Evolutionary conservation across 2,797 vertebrate genomes (phyloP).

Genomic region (Gadopsis bispinosus): DNA sequence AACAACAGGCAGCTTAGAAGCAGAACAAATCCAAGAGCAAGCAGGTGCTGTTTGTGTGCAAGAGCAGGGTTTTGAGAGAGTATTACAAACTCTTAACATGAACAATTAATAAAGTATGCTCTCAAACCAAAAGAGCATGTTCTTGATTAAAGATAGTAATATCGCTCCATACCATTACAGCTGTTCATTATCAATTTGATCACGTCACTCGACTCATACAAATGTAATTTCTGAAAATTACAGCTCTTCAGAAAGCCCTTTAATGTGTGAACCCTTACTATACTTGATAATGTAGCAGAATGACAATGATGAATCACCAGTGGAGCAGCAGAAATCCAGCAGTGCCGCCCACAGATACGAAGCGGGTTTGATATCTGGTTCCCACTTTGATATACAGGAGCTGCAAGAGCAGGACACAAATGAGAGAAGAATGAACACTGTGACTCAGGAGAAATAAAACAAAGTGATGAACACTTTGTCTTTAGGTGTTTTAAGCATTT

Average conservation of each 20-base stretch:
- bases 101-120: too few species aligned
- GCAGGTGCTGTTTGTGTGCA: too few species aligned
- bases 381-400: conserved; percentile 32
- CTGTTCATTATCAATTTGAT: neutral
- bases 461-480: neutral
- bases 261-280: neutral
- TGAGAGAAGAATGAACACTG: neutral
- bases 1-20: too few species aligned
- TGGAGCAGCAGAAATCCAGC: neutral
- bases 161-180: too few species aligned
- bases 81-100: too few species aligned
- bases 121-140: too few species aligned
- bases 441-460: neutral
- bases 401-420: neutral
- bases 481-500: neutral
- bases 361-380: conserved; percentile 18
- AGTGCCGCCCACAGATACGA: neutral
- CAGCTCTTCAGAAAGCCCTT: neutral
- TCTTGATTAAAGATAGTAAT: too few species aligned
- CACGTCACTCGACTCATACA: neutral
- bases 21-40: too few species aligned
- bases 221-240: neutral
- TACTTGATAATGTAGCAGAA: neutral
- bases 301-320: neutral
- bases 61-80: too few species aligned